Base-by-base conservation (phyloP, 1,140 invertebrate genomes). In the Eubasilissa regina region DNA sequence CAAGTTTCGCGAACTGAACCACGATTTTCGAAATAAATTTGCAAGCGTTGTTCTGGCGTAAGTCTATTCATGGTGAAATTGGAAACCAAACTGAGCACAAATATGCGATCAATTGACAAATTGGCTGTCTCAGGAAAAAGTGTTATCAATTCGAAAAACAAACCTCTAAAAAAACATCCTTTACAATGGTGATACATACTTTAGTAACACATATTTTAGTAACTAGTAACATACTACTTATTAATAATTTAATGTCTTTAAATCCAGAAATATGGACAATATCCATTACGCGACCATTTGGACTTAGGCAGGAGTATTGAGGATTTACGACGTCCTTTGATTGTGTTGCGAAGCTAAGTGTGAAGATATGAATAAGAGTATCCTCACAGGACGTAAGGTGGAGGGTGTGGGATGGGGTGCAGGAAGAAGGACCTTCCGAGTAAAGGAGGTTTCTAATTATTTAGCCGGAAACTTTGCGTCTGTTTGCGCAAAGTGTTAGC, bases 401-500 rank as follows among this genome's bases (percentile, higher is more conserved):
- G 47, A 48, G 47, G 47, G 47, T 48, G 8, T n/a, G n/a, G n/a
- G 53, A 55, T 15, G n/a, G 55, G 55, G 55, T 58, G 21, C 55
- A 58, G 13, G 55, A 15, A 58, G 55, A 58, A n/a, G 53, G n/a
- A 17, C 58, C 58, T 62, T 62, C 19, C 9, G 25, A 6, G 48
- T 51, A 15, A 11, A 51, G 48, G 66, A 15, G 53, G 70, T 74
- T 56, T 74, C 51, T 44, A 74, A 74, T 74, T 74, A 74, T 74
- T 74, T 74, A 55, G 70, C 73, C 19, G 15, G 62, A 55, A 79
- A 79, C 60, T 78, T 78, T n/a, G 70, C 45, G 66, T 77, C 55
- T 78, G 75, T 77, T 73, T 76, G 66, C 48, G 17, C 72, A 70
- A 77, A 35, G 25, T 35, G 25, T 35, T 35, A 6, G 78, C 58